These are phyloP conservation scores for Microtus ochrogaster DNA, from an alignment of 2,113 vertebrate genomes.

Conservation along the genomic window DNA sequence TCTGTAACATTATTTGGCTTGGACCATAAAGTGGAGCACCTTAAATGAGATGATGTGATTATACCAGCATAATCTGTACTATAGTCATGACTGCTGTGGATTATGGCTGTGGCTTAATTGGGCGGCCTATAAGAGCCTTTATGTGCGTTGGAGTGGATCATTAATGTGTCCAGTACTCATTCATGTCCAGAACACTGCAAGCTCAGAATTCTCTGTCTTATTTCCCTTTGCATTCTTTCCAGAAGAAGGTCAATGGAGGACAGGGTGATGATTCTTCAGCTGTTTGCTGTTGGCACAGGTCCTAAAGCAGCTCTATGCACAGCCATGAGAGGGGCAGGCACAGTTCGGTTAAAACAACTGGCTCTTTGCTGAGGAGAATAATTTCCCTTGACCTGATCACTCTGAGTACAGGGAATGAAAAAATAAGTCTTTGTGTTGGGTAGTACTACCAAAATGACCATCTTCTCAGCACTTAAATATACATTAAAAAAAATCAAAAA, in stretches of 20 bases:
- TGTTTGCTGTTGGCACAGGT: not conserved
- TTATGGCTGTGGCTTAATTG: not conserved
- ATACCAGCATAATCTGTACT: not conserved
- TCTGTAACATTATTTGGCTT: not conserved
- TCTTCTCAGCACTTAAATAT: not conserved
- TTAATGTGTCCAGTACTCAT: not conserved
- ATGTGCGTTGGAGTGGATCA: not conserved
- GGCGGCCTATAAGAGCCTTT: not conserved
- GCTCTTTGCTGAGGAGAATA: not conserved
- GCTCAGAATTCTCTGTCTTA: not conserved
- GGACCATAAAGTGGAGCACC: not conserved
- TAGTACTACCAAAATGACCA: not conserved
- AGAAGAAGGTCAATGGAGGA: not conserved
- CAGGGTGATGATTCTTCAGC: not conserved
- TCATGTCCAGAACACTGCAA: not conserved
- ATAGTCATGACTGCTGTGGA: not conserved
- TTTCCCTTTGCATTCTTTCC: not conserved
- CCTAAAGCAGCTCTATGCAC: not conserved
- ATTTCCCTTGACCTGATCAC: not conserved
- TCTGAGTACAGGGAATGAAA: not conserved
- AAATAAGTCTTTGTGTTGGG: not conserved
- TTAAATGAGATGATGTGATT: not conserved
- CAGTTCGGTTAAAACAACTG: not conserved
- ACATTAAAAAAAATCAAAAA: not conserved
- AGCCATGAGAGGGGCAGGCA: not conserved